Percentiles rank a stretch among this genome's conserved stretches.
These are phyloP conservation scores for Tachina lurida DNA, from an alignment of 2,888 invertebrate species.

Conservation along the genomic window DNA sequence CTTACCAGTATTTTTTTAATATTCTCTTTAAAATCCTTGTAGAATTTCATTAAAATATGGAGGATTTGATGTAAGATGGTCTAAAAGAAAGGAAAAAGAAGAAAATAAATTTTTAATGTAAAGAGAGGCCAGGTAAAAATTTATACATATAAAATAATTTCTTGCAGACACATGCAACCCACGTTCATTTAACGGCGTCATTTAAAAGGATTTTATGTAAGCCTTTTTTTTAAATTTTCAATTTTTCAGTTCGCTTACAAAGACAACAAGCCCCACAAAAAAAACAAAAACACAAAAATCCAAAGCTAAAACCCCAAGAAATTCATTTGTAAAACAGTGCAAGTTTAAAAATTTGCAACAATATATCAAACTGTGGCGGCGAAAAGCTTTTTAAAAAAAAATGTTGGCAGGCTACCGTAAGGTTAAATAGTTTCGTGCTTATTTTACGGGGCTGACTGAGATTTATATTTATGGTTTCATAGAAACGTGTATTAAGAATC, in stretches of 20 bases:
- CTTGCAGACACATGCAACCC: background rate
- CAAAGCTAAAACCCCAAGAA: background rate
- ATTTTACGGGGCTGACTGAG: slow-evolving; percentile 24
- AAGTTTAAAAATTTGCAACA: slow-evolving; percentile 9
- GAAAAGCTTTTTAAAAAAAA: slow-evolving; percentile 29
- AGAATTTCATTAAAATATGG: background rate
- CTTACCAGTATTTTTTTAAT: background rate
- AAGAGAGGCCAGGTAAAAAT: background rate
- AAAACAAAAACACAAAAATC: background rate
- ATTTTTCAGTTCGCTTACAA: slow-evolving; percentile 11
- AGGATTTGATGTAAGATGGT: background rate
- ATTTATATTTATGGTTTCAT: slow-evolving; percentile 40
- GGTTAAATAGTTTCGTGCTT: slow-evolving; percentile 58
- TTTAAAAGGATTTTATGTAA: slow-evolving; percentile 20
- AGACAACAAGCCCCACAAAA: background rate
- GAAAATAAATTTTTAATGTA: background rate
- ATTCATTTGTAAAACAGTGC: slow-evolving; percentile 16
- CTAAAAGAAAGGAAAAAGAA: background rate
- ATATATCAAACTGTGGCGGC: slow-evolving; percentile 54
- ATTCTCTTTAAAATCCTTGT: background rate
- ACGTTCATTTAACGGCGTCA: slow-evolving; percentile 27
- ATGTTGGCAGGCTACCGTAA: slow-evolving; percentile 57
- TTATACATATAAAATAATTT: background rate
- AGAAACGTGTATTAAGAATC: slow-evolving; percentile 10
- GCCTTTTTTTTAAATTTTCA: slow-evolving; percentile 41